These are phyloP conservation scores for Actinia tenebrosa DNA, from an alignment of 64 coral and sea anemone genomes.

Conservation along the genomic window DNA sequence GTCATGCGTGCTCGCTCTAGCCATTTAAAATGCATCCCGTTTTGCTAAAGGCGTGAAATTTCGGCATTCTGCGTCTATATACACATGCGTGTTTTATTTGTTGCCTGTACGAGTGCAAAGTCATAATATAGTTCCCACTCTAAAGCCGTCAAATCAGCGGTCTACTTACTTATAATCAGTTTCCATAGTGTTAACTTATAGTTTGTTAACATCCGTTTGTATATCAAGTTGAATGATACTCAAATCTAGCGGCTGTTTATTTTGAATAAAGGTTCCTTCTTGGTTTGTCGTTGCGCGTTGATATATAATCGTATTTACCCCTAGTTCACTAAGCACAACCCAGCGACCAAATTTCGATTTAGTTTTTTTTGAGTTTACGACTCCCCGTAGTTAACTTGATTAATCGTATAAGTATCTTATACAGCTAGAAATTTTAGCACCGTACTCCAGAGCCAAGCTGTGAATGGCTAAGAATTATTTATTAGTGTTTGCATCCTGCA, in stretches of 20 bases:
- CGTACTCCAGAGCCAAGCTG: background rate
- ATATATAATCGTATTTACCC: background rate
- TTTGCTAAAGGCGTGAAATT: background rate
- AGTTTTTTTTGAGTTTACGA: background rate
- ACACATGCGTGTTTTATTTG: background rate
- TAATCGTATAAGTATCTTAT: background rate
- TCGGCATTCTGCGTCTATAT: background rate
- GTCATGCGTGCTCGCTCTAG: background rate
- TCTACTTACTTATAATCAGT: background rate
- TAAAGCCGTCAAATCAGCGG: background rate
- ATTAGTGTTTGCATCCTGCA: background rate
- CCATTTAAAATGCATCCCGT: background rate
- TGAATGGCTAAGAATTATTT: background rate
- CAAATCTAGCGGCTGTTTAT: background rate
- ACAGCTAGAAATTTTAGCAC: slow-evolving; percentile 8
- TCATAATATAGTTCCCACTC: background rate
- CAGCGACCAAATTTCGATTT: background rate
- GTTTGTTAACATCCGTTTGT: background rate
- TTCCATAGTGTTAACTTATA: background rate
- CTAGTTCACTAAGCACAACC: background rate
- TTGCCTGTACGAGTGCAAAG: background rate
- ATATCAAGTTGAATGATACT: background rate
- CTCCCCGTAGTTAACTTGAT: background rate
- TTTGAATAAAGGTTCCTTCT: background rate
- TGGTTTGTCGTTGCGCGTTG: background rate